Percentiles rank a stretch among this genome's conserved stretches.
These are phyloP conservation scores for Ptilodon capucinus DNA, from an alignment of 2,888 invertebrate genomes.

Conservation along the genomic window DNA sequence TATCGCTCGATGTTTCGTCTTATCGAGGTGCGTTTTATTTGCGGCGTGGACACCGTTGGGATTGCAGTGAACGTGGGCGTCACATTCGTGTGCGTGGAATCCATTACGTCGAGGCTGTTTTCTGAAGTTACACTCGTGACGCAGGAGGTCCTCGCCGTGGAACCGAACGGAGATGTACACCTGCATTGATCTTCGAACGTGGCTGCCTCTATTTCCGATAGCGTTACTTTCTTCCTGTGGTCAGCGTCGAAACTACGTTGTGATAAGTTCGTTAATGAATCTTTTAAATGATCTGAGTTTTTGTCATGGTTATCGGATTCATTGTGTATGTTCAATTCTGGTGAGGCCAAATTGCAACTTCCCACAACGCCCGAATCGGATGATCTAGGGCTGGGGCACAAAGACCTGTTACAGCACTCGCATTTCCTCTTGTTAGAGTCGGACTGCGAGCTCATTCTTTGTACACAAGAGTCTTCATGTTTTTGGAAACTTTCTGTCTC, in stretches of 20 bases:
- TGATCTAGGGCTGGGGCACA: conserved; percentile 87
- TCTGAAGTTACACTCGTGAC: conserved; percentile 82
- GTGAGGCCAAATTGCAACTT: conserved; percentile 88
- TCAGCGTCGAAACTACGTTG: conserved; percentile 55
- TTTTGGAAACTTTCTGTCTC: conserved; percentile 63
- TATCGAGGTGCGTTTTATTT: conserved; percentile 78
- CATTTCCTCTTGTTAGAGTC: conserved; percentile 74
- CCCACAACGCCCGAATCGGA: conserved; percentile 94
- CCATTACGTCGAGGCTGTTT: conserved; percentile 79
- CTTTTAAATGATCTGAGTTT: conserved; percentile 47
- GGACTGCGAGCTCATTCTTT: conserved; percentile 75
- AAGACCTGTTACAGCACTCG: conserved; percentile 84
- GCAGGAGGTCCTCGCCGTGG: conserved; percentile 86
- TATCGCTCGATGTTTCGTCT: conserved; percentile 69
- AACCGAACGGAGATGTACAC: conserved; percentile 88
- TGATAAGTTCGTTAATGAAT: conserved; percentile 54
- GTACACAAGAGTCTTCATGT: conserved; percentile 52
- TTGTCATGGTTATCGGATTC: conserved; percentile 70
- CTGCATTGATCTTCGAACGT: conserved; percentile 87
- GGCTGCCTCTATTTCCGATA: conserved; percentile 83
- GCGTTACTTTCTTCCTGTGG: conserved; percentile 67
- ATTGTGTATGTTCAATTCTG: conserved; percentile 82
- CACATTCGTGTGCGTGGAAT: conserved; percentile 77
- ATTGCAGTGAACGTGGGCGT: conserved; percentile 74
- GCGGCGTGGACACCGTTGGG: conserved; percentile 70